A percentile compares a stretch with the other conserved stretches of the same genome.
phyloP scores from a whole-genome alignment of 2,888 invertebrate genomes.

The Cataglyphis cursor region DNA sequence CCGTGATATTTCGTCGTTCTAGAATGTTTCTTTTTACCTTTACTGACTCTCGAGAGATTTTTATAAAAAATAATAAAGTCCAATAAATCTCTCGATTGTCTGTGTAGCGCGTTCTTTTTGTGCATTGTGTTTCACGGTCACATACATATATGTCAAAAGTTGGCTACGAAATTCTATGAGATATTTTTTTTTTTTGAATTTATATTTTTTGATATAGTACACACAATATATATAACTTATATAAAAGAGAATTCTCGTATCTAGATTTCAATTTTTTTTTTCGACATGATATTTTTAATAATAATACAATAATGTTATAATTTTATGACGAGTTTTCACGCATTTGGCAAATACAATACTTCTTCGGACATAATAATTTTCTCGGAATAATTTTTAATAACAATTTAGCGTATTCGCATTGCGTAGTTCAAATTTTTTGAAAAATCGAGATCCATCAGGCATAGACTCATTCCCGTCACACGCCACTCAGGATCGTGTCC shows the following conservation, averaged over 20 bases:
- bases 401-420: not conserved
- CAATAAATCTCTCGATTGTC: constrained; percentile 36
- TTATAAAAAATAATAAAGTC: constrained; percentile 42
- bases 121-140: not conserved
- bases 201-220: not conserved
- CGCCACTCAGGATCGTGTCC: constrained; percentile 50
- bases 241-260: not conserved
- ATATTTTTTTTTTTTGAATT: not conserved
- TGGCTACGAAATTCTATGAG: not conserved
- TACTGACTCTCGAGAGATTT: constrained; percentile 31
- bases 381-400: not conserved
- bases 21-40: constrained; percentile 37
- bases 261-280: not conserved
- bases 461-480: constrained; percentile 34
- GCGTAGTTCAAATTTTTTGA: not conserved
- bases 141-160: constrained; percentile 10
- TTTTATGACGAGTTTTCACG: not conserved
- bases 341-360: not conserved
- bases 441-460: not conserved
- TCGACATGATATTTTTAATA: not conserved
- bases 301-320: not conserved
- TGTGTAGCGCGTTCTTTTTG: constrained; percentile 20
- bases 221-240: not conserved
- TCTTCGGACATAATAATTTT: not conserved
- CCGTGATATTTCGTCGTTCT: constrained; percentile 54